A percentile compares a stretch with the other conserved stretches of the same genome.
Conservation (phyloP, 2,888 invertebrate genomes). For the Drosophila barbarae region DNA sequence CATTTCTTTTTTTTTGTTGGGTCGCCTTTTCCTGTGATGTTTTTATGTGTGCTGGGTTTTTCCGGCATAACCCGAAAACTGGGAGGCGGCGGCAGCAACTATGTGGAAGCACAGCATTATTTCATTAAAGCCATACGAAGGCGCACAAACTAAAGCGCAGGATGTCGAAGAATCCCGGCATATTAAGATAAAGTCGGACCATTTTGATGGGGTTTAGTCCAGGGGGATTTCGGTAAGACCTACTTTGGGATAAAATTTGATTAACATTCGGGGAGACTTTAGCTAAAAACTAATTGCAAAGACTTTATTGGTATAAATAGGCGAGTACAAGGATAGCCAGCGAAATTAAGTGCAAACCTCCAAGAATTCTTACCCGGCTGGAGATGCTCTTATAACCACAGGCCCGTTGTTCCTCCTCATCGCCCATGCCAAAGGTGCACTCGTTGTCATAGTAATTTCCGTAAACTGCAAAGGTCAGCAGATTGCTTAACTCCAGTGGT, state of each 20-base stretch:
- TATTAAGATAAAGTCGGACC: not conserved
- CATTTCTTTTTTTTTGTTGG: not conserved
- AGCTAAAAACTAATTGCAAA: not conserved
- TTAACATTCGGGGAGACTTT: not conserved
- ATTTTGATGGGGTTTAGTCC: not conserved
- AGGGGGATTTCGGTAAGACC: not conserved
- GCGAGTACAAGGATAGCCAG: not conserved
- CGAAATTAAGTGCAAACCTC: not conserved
- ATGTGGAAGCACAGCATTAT: conserved; percentile 22
- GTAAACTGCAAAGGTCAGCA: too few species aligned
- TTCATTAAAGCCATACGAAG: conserved; percentile 25
- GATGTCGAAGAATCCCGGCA: not conserved
- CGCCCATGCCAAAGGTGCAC: conserved; percentile 46
- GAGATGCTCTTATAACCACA: conserved; percentile 49
- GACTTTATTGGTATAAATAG: not conserved
- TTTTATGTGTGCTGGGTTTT: conserved; percentile 32
- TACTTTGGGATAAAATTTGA: not conserved
- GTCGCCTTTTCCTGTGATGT: conserved; percentile 7
- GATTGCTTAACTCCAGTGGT: too few species aligned
- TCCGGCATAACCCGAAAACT: conserved; percentile 22
- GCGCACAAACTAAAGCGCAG: not conserved
- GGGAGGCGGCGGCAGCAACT: conserved; percentile 22
- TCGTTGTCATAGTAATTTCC: conserved; percentile 67
- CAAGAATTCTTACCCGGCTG: not conserved
- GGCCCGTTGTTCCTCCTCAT: conserved; percentile 14